These are phyloP conservation scores for Tinea trinotella DNA, from an alignment of 2,888 invertebrate genomes.

Conservation along the genomic window DNA sequence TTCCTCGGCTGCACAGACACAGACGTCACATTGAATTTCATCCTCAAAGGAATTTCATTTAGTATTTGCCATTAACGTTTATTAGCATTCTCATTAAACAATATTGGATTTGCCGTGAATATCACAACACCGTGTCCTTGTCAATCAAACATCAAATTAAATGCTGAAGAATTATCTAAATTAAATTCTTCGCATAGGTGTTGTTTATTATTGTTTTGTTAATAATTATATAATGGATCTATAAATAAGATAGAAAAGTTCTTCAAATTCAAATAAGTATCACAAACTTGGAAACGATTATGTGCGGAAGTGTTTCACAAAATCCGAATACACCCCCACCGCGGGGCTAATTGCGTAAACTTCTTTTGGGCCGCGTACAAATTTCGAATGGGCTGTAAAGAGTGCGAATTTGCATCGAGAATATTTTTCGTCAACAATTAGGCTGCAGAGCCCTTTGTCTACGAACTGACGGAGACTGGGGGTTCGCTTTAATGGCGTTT, in stretches of 20 bases:
- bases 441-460: constrained; percentile 61
- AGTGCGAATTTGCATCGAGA: constrained; percentile 68
- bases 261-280: neutral
- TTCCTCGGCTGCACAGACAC: neutral
- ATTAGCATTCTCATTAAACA: neutral
- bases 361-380: constrained; percentile 60
- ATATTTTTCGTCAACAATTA: constrained; percentile 71
- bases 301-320: constrained; percentile 28
- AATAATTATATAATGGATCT: too few species aligned
- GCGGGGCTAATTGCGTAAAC: constrained; percentile 58
- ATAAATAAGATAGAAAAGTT: neutral
- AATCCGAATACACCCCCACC: constrained; percentile 38
- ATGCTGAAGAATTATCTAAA: neutral
- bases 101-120: neutral
- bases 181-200: neutral
- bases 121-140: neutral
- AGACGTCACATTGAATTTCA: neutral
- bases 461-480: constrained; percentile 36
- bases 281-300: constrained; percentile 22
- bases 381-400: constrained; percentile 67
- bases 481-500: constrained; percentile 69
- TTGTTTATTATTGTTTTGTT: too few species aligned
- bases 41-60: constrained; percentile 16
- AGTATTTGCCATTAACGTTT: neutral
- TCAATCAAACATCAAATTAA: neutral